A percentile compares a stretch with the other conserved stretches of the same genome.
Evolutionary conservation across 2,888 invertebrate genomes (phyloP).

Genomic region (Diplazon laetatorius): DNA sequence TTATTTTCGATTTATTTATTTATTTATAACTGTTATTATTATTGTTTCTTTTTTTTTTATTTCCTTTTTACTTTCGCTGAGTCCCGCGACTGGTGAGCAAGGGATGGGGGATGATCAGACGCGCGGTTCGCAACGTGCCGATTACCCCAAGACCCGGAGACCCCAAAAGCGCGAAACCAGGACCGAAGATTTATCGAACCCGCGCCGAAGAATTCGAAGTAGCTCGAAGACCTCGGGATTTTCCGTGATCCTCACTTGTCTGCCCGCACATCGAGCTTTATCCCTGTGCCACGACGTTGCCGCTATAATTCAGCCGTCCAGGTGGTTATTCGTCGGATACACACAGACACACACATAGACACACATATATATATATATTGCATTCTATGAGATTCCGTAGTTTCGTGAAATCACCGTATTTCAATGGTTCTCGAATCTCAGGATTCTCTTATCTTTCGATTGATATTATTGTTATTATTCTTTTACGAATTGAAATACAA

Average conservation of each 20-base stretch:
- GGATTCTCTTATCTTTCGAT: too few species aligned
- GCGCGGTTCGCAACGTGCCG: slow-evolving; percentile 38
- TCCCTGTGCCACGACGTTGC: slow-evolving; percentile 34
- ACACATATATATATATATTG: too few species aligned
- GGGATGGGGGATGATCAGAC: slow-evolving; percentile 45
- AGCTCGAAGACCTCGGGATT: slow-evolving; percentile 53
- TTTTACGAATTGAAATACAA: too few species aligned
- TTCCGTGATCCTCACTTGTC: slow-evolving; percentile 53
- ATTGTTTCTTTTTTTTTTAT: too few species aligned
- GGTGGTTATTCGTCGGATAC: not conserved
- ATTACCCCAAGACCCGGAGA: slow-evolving; percentile 44
- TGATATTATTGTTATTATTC: too few species aligned
- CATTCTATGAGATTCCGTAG: slow-evolving; percentile 9
- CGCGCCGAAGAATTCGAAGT: slow-evolving; percentile 61
- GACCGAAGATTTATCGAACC: slow-evolving; percentile 58
- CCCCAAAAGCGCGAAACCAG: slow-evolving; percentile 46
- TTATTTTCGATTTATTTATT: slow-evolving; percentile 11
- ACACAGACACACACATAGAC: too few species aligned
- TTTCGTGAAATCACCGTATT: not conserved
- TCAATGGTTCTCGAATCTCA: not conserved
- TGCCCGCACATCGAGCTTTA: slow-evolving; percentile 39
- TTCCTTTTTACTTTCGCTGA: slow-evolving; percentile 10
- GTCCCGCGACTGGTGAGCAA: slow-evolving; percentile 1
- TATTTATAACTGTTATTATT: too few species aligned
- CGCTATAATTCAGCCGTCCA: slow-evolving; percentile 28